Evolutionary conservation across 2,113 vertebrate species (phyloP).

Genomic region (Herpetotheres cachinnans): DNA sequence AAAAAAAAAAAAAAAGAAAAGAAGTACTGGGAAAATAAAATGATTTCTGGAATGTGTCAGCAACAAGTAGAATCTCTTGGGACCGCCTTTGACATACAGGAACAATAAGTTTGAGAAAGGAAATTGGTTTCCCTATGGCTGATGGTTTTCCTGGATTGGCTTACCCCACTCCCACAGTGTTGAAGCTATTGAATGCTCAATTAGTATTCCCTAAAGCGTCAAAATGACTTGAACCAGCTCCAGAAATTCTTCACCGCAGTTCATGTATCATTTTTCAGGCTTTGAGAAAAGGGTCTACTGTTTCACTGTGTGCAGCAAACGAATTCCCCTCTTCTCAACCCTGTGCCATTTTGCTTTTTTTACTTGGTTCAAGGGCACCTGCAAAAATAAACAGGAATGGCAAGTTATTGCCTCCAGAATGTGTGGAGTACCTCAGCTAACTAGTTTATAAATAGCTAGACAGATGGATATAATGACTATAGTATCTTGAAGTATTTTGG

Average conservation of each 20-base stretch:
- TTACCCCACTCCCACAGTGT: background rate
- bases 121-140: slow-evolving; percentile 6
- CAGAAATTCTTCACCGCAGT: slow-evolving; percentile 10
- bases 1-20: background rate
- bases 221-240: background rate
- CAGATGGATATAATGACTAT: background rate
- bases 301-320: background rate
- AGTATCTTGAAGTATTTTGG: background rate
- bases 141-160: slow-evolving; percentile 2
- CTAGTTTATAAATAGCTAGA: background rate
- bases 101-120: slow-evolving; percentile 18
- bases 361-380: background rate
- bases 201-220: slow-evolving; percentile 15
- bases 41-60: slow-evolving; percentile 33
- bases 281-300: background rate
- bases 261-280: background rate
- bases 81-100: background rate
- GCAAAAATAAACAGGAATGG: slow-evolving; percentile 28
- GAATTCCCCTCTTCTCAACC: background rate
- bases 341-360: background rate
- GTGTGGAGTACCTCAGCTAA: background rate
- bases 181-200: slow-evolving; percentile 3
- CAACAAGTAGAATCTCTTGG: slow-evolving; percentile 1
- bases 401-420: background rate
- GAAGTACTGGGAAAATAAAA: background rate